Conservation (phyloP, 1,140 invertebrate species). For the Bombus difficillimus region DNA sequence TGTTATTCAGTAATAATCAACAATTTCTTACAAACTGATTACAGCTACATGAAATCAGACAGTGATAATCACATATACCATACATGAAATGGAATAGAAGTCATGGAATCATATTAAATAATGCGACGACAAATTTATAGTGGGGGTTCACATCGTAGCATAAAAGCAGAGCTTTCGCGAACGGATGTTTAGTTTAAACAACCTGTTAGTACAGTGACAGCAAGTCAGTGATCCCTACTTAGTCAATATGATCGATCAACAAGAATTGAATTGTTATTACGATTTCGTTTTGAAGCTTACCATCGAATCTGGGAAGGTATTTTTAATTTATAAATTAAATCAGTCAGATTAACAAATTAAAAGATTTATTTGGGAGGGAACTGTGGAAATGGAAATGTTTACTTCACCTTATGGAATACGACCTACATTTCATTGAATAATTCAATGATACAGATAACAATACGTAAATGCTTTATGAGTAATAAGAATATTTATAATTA, state of each 20-base stretch:
- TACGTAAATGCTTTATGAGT: too few relatives aligned
- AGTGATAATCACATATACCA: neutral
- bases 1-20: neutral
- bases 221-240: neutral
- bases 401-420: too few relatives aligned
- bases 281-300: slow-evolving; percentile 3
- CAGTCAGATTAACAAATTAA: too few relatives aligned
- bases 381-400: too few relatives aligned
- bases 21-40: neutral
- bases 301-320: slow-evolving; percentile 1
- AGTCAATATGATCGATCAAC: neutral
- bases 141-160: neutral
- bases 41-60: neutral
- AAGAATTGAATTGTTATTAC: neutral
- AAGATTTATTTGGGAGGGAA: too few relatives aligned
- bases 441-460: too few relatives aligned
- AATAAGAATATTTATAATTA: too few relatives aligned
- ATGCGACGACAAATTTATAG: neutral
- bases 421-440: too few relatives aligned
- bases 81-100: neutral
- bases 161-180: slow-evolving; percentile 2
- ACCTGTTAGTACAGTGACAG: neutral
- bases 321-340: neutral
- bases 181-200: neutral
- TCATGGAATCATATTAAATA: neutral